These are phyloP conservation scores for Heliconius eleuchia DNA, from an alignment of 1,140 invertebrate genomes.

Conservation along the genomic window DNA sequence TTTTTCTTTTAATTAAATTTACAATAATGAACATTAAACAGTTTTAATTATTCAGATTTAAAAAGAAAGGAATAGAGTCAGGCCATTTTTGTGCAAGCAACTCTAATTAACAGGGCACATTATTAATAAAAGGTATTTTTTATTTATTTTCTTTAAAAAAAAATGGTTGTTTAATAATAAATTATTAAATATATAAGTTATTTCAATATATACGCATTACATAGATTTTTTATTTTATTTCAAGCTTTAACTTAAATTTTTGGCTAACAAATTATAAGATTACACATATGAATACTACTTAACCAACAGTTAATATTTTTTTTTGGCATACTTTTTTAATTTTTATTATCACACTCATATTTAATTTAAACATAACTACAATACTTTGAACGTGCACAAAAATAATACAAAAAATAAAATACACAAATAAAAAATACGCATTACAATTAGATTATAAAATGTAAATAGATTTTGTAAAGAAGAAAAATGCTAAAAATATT, in stretches of 20 bases:
- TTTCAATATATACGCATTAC: not conserved
- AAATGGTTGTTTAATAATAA: no score
- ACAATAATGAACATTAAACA: no score
- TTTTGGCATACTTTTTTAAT: not conserved
- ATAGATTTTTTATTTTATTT: not conserved
- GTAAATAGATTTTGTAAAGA: not conserved
- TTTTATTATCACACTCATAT: not conserved
- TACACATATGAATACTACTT: not conserved
- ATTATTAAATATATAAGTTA: not conserved
- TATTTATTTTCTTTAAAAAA: no score
- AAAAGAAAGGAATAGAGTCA: no score
- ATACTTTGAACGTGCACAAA: not conserved
- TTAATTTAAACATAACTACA: not conserved
- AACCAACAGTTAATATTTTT: not conserved
- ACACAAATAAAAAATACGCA: not conserved
- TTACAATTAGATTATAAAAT: not conserved
- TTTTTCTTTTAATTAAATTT: no score
- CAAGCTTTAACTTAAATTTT: not conserved
- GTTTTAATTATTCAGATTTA: no score
- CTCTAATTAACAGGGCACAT: not conserved
- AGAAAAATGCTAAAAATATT: constrained; percentile 9
- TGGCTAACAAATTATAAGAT: not conserved
- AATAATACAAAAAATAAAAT: not conserved
- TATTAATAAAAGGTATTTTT: not conserved
- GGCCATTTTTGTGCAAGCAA: no score